A percentile compares a stretch with the other conserved stretches of the same genome.
Evolutionary conservation across 2,113 vertebrate species (phyloP).

Genomic region (Pseudonaja textilis): DNA sequence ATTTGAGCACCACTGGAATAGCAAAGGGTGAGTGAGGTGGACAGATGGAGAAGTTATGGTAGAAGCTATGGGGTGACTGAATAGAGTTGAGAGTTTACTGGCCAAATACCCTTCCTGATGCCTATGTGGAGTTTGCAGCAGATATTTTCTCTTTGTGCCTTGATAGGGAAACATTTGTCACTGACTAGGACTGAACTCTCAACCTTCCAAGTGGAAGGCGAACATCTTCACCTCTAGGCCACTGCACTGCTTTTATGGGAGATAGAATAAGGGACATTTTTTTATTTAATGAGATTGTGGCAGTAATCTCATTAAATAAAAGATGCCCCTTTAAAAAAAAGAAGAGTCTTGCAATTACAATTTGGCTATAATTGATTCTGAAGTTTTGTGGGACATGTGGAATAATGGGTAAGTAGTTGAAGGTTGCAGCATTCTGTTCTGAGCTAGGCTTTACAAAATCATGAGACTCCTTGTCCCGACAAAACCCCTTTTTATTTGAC

Average conservation of each 20-base stretch:
- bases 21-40: not conserved
- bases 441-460: too few relatives aligned
- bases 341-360: not conserved
- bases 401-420: not conserved
- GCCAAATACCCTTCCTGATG: not conserved
- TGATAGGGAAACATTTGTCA: not conserved
- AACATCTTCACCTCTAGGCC: not conserved
- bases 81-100: not conserved
- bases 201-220: not conserved
- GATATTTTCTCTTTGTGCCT: not conserved
- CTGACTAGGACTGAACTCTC: not conserved
- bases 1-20: conserved; percentile 14
- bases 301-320: not conserved
- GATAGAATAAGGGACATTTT: not conserved
- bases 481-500: too few relatives aligned
- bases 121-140: not conserved
- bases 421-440: not conserved
- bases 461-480: too few relatives aligned
- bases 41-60: not conserved
- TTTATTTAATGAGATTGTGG: not conserved
- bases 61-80: not conserved
- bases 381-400: not conserved
- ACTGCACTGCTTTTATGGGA: not conserved
- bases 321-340: not conserved
- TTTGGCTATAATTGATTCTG: not conserved